Percentiles rank a stretch among this genome's conserved stretches.
These are phyloP conservation scores for Ceratosolen solmsi DNA, from an alignment of 1,140 invertebrate genomes.

Conservation along the genomic window DNA sequence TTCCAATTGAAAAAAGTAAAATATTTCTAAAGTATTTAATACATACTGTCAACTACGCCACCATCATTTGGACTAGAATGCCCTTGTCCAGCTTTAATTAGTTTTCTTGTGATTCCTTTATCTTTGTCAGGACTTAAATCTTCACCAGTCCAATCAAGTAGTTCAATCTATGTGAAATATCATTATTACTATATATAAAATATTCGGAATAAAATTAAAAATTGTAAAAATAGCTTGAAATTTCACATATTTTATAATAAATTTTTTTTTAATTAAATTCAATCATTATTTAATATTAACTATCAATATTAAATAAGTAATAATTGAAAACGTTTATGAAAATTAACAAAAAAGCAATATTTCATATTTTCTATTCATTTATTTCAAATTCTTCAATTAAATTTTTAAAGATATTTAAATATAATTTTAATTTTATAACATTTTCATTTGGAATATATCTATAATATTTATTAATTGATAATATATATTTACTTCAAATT, in stretches of 20 bases:
- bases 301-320: too few species aligned
- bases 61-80: conserved; percentile 85
- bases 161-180: conserved; percentile 82
- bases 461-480: neutral
- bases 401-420: too few species aligned
- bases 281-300: too few species aligned
- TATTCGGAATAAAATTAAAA: too few species aligned
- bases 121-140: conserved; percentile 90
- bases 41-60: conserved; percentile 79
- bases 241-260: too few species aligned
- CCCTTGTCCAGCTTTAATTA: conserved; percentile 81
- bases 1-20: neutral
- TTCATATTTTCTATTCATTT: neutral
- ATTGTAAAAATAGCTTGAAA: too few species aligned
- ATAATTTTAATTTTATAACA: too few species aligned
- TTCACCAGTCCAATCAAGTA: conserved; percentile 88
- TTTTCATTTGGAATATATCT: too few species aligned
- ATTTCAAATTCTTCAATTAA: too few species aligned
- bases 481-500: conserved; percentile 86
- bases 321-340: too few species aligned
- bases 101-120: conserved; percentile 84
- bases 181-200: too few species aligned
- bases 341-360: conserved; percentile 10
- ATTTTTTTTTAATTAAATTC: too few species aligned
- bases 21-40: neutral